Evolutionary conservation across 2,888 invertebrate species (phyloP).

Genomic region (Heliconius aoede): DNA sequence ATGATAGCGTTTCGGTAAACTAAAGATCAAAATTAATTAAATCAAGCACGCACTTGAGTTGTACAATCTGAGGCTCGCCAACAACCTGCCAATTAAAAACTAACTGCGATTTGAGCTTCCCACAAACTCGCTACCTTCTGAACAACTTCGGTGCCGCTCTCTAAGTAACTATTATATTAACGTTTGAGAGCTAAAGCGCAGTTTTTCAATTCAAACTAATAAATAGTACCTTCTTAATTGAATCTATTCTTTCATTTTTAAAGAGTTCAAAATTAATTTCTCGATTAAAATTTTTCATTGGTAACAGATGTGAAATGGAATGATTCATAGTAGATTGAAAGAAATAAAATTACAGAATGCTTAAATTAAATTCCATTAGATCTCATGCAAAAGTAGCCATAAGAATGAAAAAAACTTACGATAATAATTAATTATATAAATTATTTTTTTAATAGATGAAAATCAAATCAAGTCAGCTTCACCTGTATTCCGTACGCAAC

Average conservation of each 20-base stretch:
- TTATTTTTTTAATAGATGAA: no score
- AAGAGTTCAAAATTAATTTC: slow-evolving; percentile 13
- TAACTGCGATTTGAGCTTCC: slow-evolving; percentile 59
- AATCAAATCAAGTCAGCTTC: no score
- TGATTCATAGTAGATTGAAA: not conserved
- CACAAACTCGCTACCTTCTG: slow-evolving; percentile 27
- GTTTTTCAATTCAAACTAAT: slow-evolving; percentile 24
- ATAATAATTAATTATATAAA: no score
- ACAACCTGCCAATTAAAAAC: slow-evolving; percentile 72
- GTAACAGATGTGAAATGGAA: slow-evolving; percentile 8
- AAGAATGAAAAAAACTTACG: no score
- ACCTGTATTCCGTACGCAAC: no score
- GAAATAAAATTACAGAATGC: not conserved
- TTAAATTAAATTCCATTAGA: no score
- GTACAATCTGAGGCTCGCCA: slow-evolving; percentile 67
- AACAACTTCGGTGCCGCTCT: slow-evolving; percentile 25
- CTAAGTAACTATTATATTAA: slow-evolving; percentile 28
- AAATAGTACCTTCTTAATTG: slow-evolving; percentile 7
- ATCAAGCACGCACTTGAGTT: slow-evolving; percentile 67
- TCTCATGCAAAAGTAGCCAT: not conserved
- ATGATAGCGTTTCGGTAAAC: slow-evolving; percentile 56
- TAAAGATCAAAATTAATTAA: slow-evolving; percentile 77
- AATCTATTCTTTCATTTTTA: slow-evolving; percentile 3
- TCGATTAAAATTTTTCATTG: slow-evolving; percentile 8
- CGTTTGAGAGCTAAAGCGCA: slow-evolving; percentile 33